Conservation (phyloP, 2,113 vertebrate genomes). For the Labeo rohita region DNA sequence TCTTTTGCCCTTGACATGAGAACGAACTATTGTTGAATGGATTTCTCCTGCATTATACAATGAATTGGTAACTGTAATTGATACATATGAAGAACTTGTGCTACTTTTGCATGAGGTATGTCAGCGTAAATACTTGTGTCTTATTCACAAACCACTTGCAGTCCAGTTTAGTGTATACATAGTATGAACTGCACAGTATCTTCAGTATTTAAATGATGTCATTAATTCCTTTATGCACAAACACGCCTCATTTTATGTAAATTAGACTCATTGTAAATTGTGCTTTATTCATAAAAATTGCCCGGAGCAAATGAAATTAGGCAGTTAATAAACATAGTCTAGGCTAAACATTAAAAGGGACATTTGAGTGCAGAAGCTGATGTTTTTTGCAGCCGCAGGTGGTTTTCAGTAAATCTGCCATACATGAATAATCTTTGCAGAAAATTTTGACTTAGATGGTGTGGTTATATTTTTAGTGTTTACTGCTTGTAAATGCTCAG, state of each 20-base stretch:
- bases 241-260: neutral
- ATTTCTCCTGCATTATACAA: conserved; percentile 48
- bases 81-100: neutral
- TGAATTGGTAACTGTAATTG: neutral
- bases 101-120: neutral
- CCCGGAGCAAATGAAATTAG: neutral
- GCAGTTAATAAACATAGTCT: neutral
- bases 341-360: neutral
- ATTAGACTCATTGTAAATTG: neutral
- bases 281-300: neutral
- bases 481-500: too few relatives aligned
- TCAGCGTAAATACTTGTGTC: neutral
- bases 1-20: conserved; percentile 37
- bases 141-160: neutral
- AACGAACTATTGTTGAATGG: conserved; percentile 26
- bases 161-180: neutral
- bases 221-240: neutral
- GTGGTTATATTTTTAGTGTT: too few relatives aligned
- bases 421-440: too few relatives aligned
- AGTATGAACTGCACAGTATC: neutral
- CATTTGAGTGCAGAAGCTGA: neutral
- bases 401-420: too few relatives aligned
- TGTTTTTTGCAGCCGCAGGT: neutral
- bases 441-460: too few relatives aligned
- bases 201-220: neutral